Conservation (phyloP, 2,888 invertebrate species). For the Trypoxylon attenuatum region DNA sequence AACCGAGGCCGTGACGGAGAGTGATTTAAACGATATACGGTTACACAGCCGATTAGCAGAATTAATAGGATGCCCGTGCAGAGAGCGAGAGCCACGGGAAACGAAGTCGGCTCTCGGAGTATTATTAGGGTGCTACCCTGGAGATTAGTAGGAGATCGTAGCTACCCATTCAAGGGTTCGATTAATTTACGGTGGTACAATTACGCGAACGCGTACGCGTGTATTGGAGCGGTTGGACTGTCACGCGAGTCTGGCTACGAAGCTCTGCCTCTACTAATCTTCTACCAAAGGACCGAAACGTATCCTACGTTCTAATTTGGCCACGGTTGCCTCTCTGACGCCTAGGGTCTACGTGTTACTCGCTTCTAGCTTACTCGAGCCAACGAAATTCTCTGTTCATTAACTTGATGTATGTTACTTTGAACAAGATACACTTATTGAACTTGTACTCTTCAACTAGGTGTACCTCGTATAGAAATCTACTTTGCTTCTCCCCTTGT, state of each 20-base stretch:
- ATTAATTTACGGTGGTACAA: background rate
- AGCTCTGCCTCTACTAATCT: background rate
- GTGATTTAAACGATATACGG: background rate
- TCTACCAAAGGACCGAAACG: background rate
- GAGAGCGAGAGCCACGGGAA: background rate
- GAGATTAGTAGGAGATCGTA: background rate
- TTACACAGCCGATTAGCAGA: background rate
- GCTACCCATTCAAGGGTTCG: background rate
- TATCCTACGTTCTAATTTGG: background rate
- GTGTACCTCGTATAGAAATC: no score
- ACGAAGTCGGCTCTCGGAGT: background rate
- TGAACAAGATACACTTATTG: no score
- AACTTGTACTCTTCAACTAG: no score
- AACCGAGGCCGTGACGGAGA: background rate
- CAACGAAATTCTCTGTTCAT: no score
- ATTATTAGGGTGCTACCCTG: no score
- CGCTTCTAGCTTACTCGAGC: no score
- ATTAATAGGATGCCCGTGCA: background rate
- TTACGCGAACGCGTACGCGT: background rate
- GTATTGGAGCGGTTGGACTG: background rate
- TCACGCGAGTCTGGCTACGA: background rate
- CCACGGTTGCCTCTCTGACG: background rate
- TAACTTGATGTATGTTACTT: no score
- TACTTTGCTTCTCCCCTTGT: no score
- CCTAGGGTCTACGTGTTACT: no score